Percentiles rank a stretch among this genome's conserved stretches.
phyloP scores from a whole-genome alignment of 1,140 invertebrate genomes.

The Drosophila sp. region DNA sequence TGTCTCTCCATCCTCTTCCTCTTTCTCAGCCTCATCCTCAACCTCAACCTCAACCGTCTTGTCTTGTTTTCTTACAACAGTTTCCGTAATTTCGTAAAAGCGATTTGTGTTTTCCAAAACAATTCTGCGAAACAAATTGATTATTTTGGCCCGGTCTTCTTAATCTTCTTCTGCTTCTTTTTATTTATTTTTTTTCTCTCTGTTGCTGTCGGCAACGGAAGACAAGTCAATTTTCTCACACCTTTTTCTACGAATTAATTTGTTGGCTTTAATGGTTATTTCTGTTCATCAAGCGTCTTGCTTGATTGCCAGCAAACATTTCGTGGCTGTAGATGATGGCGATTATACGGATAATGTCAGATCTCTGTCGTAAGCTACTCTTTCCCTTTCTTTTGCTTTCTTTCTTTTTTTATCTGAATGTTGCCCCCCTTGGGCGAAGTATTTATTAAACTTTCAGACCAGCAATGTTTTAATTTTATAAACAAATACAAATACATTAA shows the following conservation, averaged over 20 bases:
- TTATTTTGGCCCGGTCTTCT: conserved; percentile 61
- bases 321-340: conserved; percentile 1
- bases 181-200: too few relatives aligned
- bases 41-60: background rate
- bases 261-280: conserved; percentile 67
- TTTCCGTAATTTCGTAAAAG: conserved; percentile 78
- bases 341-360: conserved; percentile 28
- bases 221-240: conserved; percentile 82
- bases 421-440: too few relatives aligned
- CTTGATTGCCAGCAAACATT: conserved; percentile 32
- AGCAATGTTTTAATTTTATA: too few relatives aligned
- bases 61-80: conserved; percentile 61
- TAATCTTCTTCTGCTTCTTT: too few relatives aligned
- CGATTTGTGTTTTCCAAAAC: conserved; percentile 69
- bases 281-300: conserved; percentile 15
- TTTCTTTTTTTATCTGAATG: too few relatives aligned
- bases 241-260: conserved; percentile 82
- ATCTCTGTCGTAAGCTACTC: background rate
- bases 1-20: background rate
- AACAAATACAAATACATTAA: too few relatives aligned
- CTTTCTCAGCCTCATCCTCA: conserved; percentile 16
- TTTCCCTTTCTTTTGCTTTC: too few relatives aligned
- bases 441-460: too few relatives aligned
- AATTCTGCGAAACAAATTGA: conserved; percentile 79
- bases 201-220: conserved; percentile 55